Evolutionary conservation across 2,113 vertebrate genomes (phyloP), one percentile per base, ranked within the genome.

Genomic region (Acanthisitta chloris): DNA sequence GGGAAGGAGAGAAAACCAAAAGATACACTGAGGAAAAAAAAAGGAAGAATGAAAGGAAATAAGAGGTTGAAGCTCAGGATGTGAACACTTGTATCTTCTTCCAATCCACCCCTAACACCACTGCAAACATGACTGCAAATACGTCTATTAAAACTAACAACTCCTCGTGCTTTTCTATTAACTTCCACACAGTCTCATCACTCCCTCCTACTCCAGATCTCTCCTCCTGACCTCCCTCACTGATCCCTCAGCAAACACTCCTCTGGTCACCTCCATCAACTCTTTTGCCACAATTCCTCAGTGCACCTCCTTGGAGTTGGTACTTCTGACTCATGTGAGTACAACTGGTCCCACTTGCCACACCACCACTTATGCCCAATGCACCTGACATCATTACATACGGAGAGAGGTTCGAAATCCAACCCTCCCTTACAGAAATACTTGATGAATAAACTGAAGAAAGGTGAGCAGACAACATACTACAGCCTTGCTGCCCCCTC

Each of bases 291-390:
- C 34, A 71, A 18, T 19, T 64, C 65, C 66, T 80, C 85, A 43
- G 34, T 5, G 62, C 62, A 76, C 0, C 67, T 95, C 57, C 81
- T 43, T 13, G 23, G 45, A 81, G 57, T 2, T 67, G 80, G 29
- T n/a, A 28, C 49, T 57, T 55, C 26, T 88, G 88, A 88, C 86
- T 94, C 88, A 86, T 3, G 25, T 10, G 59, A 59, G 85, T 31
- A n/a, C 90, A 76, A 90, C 93, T 88, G 87, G 81, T 80, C 93
- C 74, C 94, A 90, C 92, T 70, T 2, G 49, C 92, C 79, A 18
- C 67, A 38, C 94, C 52, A 34, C 79, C 62, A 17, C 88, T 34
- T 6, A 15, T 0, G 20, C 38, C 6, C 14, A 43, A 40, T 14
- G 67, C 79, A 81, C 88, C 85, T 28, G 42, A 58, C n/a, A 80